These are phyloP conservation scores for Heliconius hewitsoni DNA, from an alignment of 1,140 invertebrate species.

Conservation along the genomic window DNA sequence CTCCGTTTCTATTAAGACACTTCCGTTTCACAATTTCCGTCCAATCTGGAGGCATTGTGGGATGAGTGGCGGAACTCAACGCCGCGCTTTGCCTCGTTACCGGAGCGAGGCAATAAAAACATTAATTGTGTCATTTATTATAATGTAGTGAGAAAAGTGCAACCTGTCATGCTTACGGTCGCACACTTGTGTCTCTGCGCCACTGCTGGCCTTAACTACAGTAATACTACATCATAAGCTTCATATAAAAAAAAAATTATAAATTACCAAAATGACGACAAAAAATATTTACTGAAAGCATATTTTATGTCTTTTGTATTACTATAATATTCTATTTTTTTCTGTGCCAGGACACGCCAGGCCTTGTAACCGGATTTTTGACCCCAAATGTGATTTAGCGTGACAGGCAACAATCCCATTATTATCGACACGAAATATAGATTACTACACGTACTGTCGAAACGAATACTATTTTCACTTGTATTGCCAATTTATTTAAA, in stretches of 20 bases:
- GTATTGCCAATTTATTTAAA: background rate
- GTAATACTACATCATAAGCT: background rate
- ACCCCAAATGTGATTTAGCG: constrained; percentile 48
- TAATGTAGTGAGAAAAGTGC: too few relatives aligned
- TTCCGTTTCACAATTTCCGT: too few relatives aligned
- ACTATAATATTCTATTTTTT: constrained; percentile 22
- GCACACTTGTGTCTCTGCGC: too few relatives aligned
- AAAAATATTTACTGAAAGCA: background rate
- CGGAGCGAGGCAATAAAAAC: too few relatives aligned
- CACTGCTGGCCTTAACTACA: too few relatives aligned
- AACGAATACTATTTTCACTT: background rate
- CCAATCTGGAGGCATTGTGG: too few relatives aligned
- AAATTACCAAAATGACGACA: background rate
- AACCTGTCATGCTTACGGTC: too few relatives aligned
- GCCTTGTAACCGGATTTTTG: constrained; percentile 35
- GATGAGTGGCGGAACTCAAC: too few relatives aligned
- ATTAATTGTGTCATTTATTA: too few relatives aligned
- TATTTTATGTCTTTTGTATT: background rate
- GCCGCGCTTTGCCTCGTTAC: too few relatives aligned
- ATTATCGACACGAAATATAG: constrained; percentile 41
- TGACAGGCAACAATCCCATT: constrained; percentile 42
- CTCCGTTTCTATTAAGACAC: too few relatives aligned
- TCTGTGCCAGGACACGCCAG: constrained; percentile 49
- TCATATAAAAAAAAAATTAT: background rate
- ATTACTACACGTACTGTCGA: constrained; percentile 18